Percentiles rank a stretch among this genome's conserved stretches.
Conservation (phyloP, 2,797 vertebrate genomes). For the Megaceryle alcyon region DNA sequence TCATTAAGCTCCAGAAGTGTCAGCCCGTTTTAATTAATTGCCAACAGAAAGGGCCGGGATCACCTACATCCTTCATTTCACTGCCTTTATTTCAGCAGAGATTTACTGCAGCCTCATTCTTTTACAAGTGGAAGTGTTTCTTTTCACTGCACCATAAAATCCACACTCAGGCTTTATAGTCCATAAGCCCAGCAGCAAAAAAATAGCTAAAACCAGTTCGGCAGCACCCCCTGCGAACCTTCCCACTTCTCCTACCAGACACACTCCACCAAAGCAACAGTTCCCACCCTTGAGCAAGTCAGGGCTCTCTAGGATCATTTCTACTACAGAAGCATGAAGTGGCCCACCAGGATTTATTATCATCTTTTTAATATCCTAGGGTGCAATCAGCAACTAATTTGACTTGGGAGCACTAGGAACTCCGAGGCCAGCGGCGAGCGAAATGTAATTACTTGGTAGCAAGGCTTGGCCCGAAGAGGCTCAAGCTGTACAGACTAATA, state of each 20-base stretch:
- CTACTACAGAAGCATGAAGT: not conserved
- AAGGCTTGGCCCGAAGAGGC: not conserved
- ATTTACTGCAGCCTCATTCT: not conserved
- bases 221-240: not conserved
- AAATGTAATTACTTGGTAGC: not conserved
- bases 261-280: not conserved
- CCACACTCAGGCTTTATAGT: constrained; percentile 13
- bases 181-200: not conserved
- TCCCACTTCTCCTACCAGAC: not conserved
- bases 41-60: not conserved
- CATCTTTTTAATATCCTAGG: not conserved
- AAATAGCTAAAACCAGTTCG: not conserved
- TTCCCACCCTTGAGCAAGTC: not conserved
- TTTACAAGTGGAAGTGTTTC: not conserved
- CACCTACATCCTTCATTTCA: not conserved
- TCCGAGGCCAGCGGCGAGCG: not conserved
- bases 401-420: not conserved
- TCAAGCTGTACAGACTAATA: not conserved
- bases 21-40: not conserved
- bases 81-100: not conserved
- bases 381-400: not conserved
- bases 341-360: too few relatives aligned
- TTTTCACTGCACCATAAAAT: constrained; percentile 31
- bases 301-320: not conserved
- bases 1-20: not conserved